Conservation (phyloP, 1,140 invertebrate genomes). For the Zaprionus davidi region DNA sequence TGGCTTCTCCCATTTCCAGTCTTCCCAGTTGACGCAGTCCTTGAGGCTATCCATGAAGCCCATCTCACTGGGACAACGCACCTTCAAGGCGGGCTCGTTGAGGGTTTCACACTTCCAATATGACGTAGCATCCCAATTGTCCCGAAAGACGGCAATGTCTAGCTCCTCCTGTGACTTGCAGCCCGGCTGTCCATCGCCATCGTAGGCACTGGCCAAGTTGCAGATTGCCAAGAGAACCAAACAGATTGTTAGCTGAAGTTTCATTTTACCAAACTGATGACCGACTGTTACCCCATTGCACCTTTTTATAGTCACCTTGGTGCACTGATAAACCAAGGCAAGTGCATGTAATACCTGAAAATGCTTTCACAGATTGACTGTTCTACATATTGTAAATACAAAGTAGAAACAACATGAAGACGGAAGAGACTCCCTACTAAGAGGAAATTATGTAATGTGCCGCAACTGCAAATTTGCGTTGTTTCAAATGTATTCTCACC, state of each 20-base stretch:
- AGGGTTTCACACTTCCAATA: slow-evolving; percentile 67
- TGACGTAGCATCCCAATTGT: slow-evolving; percentile 69
- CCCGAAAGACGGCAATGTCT: slow-evolving; percentile 52
- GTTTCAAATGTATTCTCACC: too few relatives aligned
- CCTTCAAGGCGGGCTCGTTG: slow-evolving; percentile 44
- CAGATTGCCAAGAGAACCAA: slow-evolving; percentile 43
- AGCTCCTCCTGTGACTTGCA: slow-evolving; percentile 64
- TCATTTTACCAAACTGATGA: slow-evolving; percentile 54
- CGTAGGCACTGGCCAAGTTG: slow-evolving; percentile 41
- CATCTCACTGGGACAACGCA: slow-evolving; percentile 55
- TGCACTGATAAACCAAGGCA: slow-evolving; percentile 23
- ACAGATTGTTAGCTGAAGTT: slow-evolving; percentile 58
- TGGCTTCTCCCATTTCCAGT: slow-evolving; percentile 69
- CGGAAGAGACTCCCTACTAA: neutral
- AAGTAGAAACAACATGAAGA: neutral
- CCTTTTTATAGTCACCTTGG: slow-evolving; percentile 56
- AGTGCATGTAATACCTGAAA: slow-evolving; percentile 48
- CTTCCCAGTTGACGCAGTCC: slow-evolving; percentile 65
- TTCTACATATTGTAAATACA: slow-evolving; percentile 21
- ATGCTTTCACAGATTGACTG: slow-evolving; percentile 65
- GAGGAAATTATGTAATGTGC: neutral
- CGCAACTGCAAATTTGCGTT: too few relatives aligned
- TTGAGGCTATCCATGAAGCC: slow-evolving; percentile 67
- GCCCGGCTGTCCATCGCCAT: slow-evolving; percentile 63
- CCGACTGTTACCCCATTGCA: neutral